These are phyloP conservation scores for Malurus cyaneus DNA, from an alignment of 2,113 vertebrate species.

Conservation along the genomic window DNA sequence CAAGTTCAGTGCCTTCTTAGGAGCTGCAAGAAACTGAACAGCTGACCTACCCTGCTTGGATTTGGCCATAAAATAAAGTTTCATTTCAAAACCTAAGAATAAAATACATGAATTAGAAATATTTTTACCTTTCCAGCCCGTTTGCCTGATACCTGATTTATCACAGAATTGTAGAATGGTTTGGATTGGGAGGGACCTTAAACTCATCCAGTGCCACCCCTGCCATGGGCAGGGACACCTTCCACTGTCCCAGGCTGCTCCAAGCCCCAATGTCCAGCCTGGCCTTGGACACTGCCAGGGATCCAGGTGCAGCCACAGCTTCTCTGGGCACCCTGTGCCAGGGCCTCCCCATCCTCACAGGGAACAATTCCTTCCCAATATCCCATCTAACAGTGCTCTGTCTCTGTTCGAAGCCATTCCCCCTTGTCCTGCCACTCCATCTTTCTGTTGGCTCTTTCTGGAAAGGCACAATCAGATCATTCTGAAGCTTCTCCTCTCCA, in stretches of 20 bases:
- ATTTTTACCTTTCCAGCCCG: not conserved
- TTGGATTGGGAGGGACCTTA: not conserved
- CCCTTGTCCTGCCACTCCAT: not conserved
- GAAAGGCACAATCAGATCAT: not conserved
- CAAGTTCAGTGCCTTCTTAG: not conserved
- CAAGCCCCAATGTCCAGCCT: rapidly evolving
- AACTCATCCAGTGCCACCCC: not conserved
- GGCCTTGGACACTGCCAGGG: not conserved
- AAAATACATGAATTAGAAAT: not conserved
- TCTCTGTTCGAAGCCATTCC: not conserved
- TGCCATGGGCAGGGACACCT: not conserved
- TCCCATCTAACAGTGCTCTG: rapidly evolving
- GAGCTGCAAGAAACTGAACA: not conserved
- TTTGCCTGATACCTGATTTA: not conserved
- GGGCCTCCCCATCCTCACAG: rapidly evolving
- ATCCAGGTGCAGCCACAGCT: not conserved
- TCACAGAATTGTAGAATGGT: not conserved
- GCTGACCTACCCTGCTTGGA: not conserved
- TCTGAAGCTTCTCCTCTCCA: not conserved
- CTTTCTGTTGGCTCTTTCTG: not conserved
- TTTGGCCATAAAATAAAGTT: not conserved
- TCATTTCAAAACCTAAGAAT: not conserved
- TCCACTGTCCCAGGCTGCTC: rapidly evolving
- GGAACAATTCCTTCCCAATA: rapidly evolving
- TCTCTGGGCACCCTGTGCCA: not conserved